Base-by-base conservation (phyloP, 2,888 invertebrate genomes). In the Drosophila paracracens region DNA sequence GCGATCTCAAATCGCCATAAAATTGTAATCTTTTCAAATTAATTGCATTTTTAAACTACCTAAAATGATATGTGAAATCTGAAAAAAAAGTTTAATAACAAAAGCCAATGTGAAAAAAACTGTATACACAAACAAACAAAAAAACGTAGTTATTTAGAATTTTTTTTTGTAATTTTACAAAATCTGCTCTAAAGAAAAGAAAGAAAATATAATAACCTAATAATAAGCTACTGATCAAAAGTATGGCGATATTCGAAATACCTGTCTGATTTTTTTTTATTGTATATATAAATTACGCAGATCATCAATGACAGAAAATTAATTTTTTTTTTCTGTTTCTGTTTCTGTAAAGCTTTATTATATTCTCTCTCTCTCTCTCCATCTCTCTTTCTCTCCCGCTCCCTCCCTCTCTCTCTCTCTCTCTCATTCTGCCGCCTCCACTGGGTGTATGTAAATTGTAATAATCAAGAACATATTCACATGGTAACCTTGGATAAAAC, bases 401-500 rank as follows among this genome's bases (percentile, higher is more conserved):
- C 13, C 11, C 4, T 35, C 13, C 8, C 36, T 38, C 3, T 0
- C 1, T 13, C n/a, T 11, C 2, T 10, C 18, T 4, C 27, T 40
- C 4, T 36, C 10, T 16, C 25, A 21, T 29, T 27, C 5, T 31
- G 16, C 25, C 13, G 2, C 4, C 8, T 38, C 2, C 11, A 13
- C 13, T 54, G 27, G 18, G 4, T 13, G 1, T 50, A 33, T 11
- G 50, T 27, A 6, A 10, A 13, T 1, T 53, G 2, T 8, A 16
- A n/a, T 18, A 36, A 59, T 57, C 0, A 48, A 92, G 93, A 92
- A 36, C 82, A 83, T 57, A 83, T 92, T 72, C 91, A 89, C 67
- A 90, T 90, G 58, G 92, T 92, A 58, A 84, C 90, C 35, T 76
- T 92, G 74, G 92, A 92, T 56, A 92, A 92, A 83, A 92, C 92